Percentiles rank a stretch among this genome's conserved stretches.
Conservation (phyloP, 2,113 vertebrate species). For the Penelope pileata region DNA sequence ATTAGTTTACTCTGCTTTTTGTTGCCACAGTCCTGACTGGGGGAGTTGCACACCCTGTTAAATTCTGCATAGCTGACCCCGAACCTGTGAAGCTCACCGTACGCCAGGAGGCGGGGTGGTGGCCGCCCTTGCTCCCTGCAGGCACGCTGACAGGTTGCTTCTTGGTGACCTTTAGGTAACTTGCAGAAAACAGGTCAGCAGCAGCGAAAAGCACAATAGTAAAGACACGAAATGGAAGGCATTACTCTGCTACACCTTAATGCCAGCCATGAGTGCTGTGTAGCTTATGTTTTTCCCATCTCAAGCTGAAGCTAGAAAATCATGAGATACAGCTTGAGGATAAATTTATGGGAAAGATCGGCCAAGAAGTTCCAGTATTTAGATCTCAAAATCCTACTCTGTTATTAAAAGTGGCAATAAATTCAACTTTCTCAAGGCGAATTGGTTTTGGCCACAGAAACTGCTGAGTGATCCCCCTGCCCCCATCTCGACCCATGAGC, state of each 20-base stretch:
- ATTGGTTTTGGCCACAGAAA: not conserved
- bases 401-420: not conserved
- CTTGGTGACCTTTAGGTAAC: not conserved
- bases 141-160: too few relatives aligned
- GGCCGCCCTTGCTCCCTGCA: too few relatives aligned
- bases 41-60: too few relatives aligned
- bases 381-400: not conserved
- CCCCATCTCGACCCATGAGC: not conserved
- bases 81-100: too few relatives aligned
- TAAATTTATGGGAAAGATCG: not conserved
- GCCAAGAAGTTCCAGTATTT: not conserved
- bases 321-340: not conserved
- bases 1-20: not conserved
- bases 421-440: not conserved
- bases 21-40: not conserved
- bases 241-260: too few relatives aligned
- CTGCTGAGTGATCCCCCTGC: not conserved
- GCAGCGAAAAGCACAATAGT: not conserved
- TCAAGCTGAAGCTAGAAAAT: not conserved
- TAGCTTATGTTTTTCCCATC: not conserved
- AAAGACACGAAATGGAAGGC: not conserved
- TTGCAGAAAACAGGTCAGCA: not conserved
- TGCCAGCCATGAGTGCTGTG: rapidly evolving
- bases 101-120: not conserved
- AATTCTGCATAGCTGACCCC: rapidly evolving